These are phyloP conservation scores for Harpagoxenus sublaevis DNA, from an alignment of 2,888 invertebrate species.

Conservation along the genomic window DNA sequence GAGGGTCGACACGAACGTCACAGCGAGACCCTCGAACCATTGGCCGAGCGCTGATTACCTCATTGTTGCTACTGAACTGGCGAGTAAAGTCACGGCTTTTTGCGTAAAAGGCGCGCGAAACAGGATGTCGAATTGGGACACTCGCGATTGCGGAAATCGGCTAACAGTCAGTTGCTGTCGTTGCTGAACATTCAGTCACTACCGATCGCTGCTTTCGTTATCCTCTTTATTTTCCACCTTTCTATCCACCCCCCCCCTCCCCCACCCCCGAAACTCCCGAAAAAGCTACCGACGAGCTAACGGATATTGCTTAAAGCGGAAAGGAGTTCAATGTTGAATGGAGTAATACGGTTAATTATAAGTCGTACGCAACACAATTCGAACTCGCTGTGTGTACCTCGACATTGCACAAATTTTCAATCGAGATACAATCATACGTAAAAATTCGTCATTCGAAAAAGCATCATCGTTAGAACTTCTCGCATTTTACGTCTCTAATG, in stretches of 20 bases:
- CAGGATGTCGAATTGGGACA: constrained; percentile 39
- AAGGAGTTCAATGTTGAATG: neutral
- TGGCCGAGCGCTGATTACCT: constrained; percentile 18
- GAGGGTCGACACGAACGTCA: constrained; percentile 27
- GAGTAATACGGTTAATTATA: neutral
- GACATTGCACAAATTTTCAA: neutral
- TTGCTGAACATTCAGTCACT: constrained; percentile 16
- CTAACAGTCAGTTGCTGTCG: neutral
- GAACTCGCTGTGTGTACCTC: neutral
- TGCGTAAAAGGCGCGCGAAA: constrained; percentile 20
- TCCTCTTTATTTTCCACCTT: neutral
- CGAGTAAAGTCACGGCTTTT: constrained; percentile 25
- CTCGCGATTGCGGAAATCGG: constrained; percentile 42
- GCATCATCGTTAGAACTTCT: neutral
- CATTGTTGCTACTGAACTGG: constrained; percentile 35
- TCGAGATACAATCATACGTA: neutral
- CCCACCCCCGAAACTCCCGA: neutral
- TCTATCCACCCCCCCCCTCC: neutral
- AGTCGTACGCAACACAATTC: neutral
- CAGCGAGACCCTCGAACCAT: neutral
- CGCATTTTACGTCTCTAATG: neutral
- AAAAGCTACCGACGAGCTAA: neutral
- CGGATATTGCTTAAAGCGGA: neutral
- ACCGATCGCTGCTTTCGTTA: neutral
- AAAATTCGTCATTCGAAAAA: constrained; percentile 1